These are phyloP conservation scores for Oscheius sp. DNA, from an alignment of 2,888 invertebrate species.

Conservation along the genomic window DNA sequence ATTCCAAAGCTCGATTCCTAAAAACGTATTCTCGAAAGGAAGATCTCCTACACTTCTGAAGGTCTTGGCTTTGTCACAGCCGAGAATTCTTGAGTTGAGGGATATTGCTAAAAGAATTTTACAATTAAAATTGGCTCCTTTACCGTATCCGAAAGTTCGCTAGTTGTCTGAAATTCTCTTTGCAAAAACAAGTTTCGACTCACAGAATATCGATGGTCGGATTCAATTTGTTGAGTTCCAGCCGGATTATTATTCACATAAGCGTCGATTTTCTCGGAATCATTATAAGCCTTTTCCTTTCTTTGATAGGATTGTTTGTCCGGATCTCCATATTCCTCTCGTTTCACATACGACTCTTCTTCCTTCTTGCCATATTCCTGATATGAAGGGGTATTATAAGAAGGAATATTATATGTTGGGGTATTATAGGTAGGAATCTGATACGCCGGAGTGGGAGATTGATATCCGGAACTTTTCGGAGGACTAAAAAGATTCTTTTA, in stretches of 20 bases:
- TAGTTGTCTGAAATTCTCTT: neutral
- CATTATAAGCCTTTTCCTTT: neutral
- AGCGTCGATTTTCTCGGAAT: neutral
- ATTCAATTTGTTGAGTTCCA: neutral
- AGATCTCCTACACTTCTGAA: neutral
- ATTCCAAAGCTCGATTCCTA: conserved; percentile 6
- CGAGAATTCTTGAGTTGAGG: neutral
- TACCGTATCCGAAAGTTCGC: neutral
- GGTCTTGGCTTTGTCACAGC: conserved; percentile 1
- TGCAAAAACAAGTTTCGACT: neutral
- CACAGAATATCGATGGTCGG: conserved; percentile 1
- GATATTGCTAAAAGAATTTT: neutral
- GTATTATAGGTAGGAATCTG: neutral
- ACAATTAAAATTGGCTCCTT: neutral
- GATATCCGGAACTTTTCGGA: neutral
- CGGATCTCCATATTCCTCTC: neutral
- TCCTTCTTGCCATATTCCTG: too few species aligned
- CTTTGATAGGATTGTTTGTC: neutral
- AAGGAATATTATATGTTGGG: neutral
- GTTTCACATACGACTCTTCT: neutral
- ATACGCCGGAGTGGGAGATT: neutral
- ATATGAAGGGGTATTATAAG: neutral
- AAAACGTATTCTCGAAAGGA: neutral
- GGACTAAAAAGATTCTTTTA: too few species aligned
- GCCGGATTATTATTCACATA: neutral